A percentile compares a stretch with the other conserved stretches of the same genome.
phyloP scores from a whole-genome alignment of 2,888 invertebrate genomes.

The Minunthozetes semirufus region DNA sequence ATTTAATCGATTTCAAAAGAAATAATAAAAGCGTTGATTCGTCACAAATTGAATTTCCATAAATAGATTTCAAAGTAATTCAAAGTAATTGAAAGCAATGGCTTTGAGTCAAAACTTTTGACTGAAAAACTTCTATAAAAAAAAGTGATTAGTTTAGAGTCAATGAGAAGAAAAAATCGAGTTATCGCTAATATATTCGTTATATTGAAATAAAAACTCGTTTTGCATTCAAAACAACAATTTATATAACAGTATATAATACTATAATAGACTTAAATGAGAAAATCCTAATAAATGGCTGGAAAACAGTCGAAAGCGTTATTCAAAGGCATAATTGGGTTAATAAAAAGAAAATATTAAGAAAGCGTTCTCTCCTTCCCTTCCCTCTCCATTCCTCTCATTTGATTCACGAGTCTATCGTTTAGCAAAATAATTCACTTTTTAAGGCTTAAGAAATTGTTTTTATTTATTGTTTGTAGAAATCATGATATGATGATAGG shows the following conservation, averaged over 20 bases:
- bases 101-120: no score
- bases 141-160: not conserved
- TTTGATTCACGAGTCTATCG: constrained; percentile 10
- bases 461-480: not conserved
- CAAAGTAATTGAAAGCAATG: no score
- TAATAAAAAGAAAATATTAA: constrained; percentile 3
- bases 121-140: not conserved
- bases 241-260: not conserved
- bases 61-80: no score
- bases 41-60: no score
- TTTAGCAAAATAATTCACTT: constrained; percentile 10
- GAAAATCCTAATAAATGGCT: not conserved
- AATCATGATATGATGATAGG: constrained; percentile 22
- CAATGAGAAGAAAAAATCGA: not conserved
- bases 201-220: not conserved
- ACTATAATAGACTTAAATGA: not conserved
- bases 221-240: constrained; percentile 10
- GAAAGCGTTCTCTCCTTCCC: not conserved
- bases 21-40: no score
- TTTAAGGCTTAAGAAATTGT: not conserved
- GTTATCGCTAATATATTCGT: not conserved
- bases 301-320: not conserved
- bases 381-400: not conserved
- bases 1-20: no score
- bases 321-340: not conserved